Evolutionary conservation across 2,113 vertebrate species (phyloP).

Genomic region (Hydropotes inermis): DNA sequence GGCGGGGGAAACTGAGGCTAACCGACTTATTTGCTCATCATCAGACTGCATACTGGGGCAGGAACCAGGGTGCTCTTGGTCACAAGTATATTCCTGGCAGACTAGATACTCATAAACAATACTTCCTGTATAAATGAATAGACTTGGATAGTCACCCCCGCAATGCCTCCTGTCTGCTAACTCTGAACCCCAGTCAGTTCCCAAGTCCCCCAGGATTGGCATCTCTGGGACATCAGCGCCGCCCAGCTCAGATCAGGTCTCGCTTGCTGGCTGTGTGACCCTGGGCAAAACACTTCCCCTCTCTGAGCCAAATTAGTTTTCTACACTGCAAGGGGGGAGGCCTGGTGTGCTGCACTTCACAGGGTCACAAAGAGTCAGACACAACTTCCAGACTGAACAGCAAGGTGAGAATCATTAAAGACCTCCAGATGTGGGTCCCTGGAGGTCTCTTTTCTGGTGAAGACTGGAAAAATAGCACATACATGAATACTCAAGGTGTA

Average conservation of each 20-base stretch:
- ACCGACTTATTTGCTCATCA: background rate
- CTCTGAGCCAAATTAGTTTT: background rate
- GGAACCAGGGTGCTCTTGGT: background rate
- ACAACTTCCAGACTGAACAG: background rate
- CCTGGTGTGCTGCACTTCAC: background rate
- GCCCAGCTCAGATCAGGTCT: background rate
- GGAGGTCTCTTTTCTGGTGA: background rate
- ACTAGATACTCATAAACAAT: background rate
- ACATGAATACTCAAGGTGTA: background rate
- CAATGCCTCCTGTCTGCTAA: background rate
- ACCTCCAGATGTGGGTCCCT: background rate
- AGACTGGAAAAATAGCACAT: background rate
- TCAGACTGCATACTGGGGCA: background rate
- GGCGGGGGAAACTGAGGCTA: background rate
- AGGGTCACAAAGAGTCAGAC: background rate
- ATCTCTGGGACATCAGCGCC: background rate
- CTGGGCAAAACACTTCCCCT: slow-evolving; percentile 14
- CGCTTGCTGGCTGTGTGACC: background rate
- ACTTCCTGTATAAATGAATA: background rate
- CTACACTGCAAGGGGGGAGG: background rate
- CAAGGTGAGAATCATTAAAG: background rate
- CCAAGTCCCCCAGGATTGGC: background rate
- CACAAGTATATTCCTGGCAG: background rate
- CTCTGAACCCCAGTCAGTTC: background rate
- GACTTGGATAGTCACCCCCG: background rate